These are phyloP conservation scores for Strigops habroptila DNA, from an alignment of 2,113 vertebrate species.

Conservation along the genomic window DNA sequence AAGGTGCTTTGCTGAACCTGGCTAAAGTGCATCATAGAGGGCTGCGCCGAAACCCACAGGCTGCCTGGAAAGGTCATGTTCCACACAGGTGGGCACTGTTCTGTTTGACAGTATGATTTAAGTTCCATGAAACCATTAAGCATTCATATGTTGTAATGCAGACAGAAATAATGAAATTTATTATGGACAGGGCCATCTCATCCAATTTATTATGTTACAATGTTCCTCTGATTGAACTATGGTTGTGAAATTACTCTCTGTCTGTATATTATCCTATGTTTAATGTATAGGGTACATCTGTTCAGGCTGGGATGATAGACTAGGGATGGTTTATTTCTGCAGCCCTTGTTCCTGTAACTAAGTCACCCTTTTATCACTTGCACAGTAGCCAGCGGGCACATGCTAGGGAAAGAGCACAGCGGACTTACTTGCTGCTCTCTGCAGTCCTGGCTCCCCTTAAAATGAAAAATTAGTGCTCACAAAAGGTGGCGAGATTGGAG, in stretches of 20 bases:
- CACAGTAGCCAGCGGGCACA: not conserved
- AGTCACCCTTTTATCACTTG: not conserved
- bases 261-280: not conserved
- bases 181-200: not conserved
- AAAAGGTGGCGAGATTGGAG: not conserved
- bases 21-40: not conserved
- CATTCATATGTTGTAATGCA: not conserved
- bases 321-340: not conserved
- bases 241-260: not conserved
- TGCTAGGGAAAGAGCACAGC: not conserved
- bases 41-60: rapidly evolving
- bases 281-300: not conserved
- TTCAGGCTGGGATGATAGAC: not conserved
- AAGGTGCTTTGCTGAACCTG: not conserved
- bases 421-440: not conserved
- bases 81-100: not conserved
- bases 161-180: not conserved
- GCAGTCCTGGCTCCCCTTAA: not conserved
- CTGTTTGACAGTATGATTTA: rapidly evolving
- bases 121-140: not conserved
- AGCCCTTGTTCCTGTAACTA: not conserved
- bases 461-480: not conserved
- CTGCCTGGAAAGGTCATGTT: rapidly evolving
- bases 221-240: not conserved
- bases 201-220: not conserved